These are phyloP conservation scores for Catotricha subobsoleta DNA, from an alignment of 2,888 invertebrate species.

Conservation along the genomic window DNA sequence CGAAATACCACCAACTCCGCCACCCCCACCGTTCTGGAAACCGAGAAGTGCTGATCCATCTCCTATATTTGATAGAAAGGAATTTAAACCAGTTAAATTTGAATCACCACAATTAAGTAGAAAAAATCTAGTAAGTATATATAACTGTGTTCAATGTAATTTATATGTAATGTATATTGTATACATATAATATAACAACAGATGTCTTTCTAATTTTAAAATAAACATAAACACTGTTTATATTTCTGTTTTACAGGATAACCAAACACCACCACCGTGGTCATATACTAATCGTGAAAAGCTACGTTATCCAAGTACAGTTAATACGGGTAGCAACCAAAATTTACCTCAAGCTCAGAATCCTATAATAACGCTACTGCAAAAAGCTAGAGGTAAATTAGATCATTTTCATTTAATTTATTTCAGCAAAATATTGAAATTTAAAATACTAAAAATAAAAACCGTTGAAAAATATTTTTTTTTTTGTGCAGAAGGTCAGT, in stretches of 20 bases:
- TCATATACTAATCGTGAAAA: slow-evolving; percentile 9
- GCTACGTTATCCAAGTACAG: not conserved
- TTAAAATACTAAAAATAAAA: not conserved
- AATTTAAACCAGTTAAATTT: slow-evolving; percentile 62
- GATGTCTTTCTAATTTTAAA: too few relatives aligned
- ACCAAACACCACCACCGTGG: slow-evolving; percentile 16
- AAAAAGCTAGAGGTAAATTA: slow-evolving; percentile 81
- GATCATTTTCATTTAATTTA: too few relatives aligned
- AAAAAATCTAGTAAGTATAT: slow-evolving; percentile 20
- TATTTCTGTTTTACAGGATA: too few relatives aligned
- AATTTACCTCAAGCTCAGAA: slow-evolving; percentile 60
- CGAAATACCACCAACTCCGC: slow-evolving; percentile 34
- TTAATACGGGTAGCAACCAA: not conserved
- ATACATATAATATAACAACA: too few relatives aligned
- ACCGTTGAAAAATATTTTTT: too few relatives aligned
- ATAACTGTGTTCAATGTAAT: not conserved
- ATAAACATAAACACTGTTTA: too few relatives aligned
- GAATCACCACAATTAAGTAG: slow-evolving; percentile 46
- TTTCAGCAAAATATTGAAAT: not conserved
- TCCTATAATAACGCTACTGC: slow-evolving; percentile 70
- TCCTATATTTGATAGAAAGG: slow-evolving; percentile 53
- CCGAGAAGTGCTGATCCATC: slow-evolving; percentile 54
- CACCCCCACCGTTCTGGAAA: slow-evolving; percentile 58
- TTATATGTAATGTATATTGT: too few relatives aligned
- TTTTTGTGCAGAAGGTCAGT: slow-evolving; percentile 60